Conservation (phyloP, 2,888 invertebrate genomes). For the Zygaena filipendulae region DNA sequence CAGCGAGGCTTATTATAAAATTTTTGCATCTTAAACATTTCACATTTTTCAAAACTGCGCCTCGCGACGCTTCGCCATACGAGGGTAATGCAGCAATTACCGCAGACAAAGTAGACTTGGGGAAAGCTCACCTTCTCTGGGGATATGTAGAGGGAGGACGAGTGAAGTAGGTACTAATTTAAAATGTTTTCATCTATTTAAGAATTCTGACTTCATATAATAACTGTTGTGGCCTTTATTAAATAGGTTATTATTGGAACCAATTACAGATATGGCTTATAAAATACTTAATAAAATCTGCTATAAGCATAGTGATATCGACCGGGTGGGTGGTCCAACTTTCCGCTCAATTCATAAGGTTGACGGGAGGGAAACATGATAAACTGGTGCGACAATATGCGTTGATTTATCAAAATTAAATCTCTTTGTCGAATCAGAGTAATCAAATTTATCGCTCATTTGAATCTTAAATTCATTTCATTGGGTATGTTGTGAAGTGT, state of each 20-base stretch:
- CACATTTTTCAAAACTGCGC: constrained; percentile 51
- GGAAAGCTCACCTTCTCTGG: too few relatives aligned
- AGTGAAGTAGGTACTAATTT: too few relatives aligned
- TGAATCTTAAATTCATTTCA: constrained; percentile 52
- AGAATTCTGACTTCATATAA: too few relatives aligned
- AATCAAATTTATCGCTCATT: constrained; percentile 65
- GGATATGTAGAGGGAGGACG: too few relatives aligned
- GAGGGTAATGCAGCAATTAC: constrained; percentile 42
- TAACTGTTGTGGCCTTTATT: too few relatives aligned
- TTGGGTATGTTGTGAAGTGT: constrained; percentile 40
- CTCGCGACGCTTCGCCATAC: constrained; percentile 28
- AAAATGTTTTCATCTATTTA: too few relatives aligned
- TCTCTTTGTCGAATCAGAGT: constrained; percentile 52
- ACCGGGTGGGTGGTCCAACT: too few relatives aligned
- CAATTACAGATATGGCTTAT: too few relatives aligned
- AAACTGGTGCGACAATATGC: constrained; percentile 51
- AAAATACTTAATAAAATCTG: too few relatives aligned
- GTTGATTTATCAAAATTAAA: constrained; percentile 65
- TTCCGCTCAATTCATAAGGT: constrained; percentile 20
- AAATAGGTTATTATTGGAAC: too few relatives aligned
- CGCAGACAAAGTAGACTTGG: constrained; percentile 34
- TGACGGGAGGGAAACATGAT: constrained; percentile 37
- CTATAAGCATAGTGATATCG: too few relatives aligned
- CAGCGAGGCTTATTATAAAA: constrained; percentile 60
- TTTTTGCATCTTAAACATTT: constrained; percentile 58